Conservation (phyloP, 2,888 invertebrate species). For the Nowickia ferox region DNA sequence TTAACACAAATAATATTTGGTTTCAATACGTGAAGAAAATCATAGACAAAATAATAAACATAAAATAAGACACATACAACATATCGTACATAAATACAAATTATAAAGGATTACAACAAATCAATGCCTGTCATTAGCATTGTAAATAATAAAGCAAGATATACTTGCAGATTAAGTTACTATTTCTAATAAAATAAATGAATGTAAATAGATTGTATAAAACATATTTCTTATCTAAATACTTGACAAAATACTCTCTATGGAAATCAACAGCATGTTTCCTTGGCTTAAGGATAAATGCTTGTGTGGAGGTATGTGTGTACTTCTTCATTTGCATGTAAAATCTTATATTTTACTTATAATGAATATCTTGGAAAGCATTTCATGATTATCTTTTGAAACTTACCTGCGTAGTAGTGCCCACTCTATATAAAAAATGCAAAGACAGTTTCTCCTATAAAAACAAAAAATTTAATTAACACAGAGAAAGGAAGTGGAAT, state of each 20-base stretch:
- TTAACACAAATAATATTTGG: slow-evolving; percentile 8
- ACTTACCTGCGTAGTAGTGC: too few relatives aligned
- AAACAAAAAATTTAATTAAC: too few relatives aligned
- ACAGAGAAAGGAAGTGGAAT: too few relatives aligned
- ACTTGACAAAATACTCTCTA: neutral
- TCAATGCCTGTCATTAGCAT: slow-evolving; percentile 67
- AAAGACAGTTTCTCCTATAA: too few relatives aligned
- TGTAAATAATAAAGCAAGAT: slow-evolving; percentile 51
- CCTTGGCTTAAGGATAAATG: neutral
- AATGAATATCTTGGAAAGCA: too few relatives aligned
- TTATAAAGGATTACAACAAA: slow-evolving; percentile 64
- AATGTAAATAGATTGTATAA: neutral
- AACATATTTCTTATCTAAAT: neutral
- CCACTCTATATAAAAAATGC: too few relatives aligned
- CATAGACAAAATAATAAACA: slow-evolving; percentile 9
- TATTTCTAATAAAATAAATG: slow-evolving; percentile 15
- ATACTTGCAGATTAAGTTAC: slow-evolving; percentile 35
- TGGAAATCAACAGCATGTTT: neutral
- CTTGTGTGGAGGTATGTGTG: too few relatives aligned
- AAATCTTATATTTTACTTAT: too few relatives aligned
- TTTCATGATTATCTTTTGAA: too few relatives aligned
- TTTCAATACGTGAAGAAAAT: slow-evolving; percentile 6
- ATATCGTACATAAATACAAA: too few relatives aligned
- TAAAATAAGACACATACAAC: slow-evolving; percentile 19
- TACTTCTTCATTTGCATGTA: too few relatives aligned